phyloP scores from a whole-genome alignment of 2,888 invertebrate species.

The Cylindroiulus punctatus region DNA sequence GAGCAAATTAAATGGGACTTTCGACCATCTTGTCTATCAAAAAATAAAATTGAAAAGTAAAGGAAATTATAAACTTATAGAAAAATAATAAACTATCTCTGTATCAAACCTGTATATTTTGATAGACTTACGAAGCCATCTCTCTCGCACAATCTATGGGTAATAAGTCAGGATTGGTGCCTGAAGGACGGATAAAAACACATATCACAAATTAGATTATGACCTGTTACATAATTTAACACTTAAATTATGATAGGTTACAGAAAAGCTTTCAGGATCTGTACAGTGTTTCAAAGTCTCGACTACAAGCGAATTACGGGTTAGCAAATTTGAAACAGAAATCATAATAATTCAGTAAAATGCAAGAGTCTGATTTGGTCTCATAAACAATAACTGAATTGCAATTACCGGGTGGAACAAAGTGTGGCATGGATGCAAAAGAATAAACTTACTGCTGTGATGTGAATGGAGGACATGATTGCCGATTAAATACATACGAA shows the following conservation, averaged over 20 bases:
- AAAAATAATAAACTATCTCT: neutral
- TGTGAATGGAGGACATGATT: no score
- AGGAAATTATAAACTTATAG: neutral
- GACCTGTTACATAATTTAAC: constrained; percentile 39
- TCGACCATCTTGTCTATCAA: neutral
- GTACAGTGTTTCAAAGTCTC: neutral
- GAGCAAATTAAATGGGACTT: no score
- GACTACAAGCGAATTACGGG: neutral
- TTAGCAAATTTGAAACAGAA: neutral
- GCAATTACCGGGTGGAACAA: no score
- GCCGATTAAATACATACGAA: no score
- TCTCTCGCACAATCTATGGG: constrained; percentile 10
- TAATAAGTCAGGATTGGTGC: neutral
- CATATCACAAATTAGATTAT: constrained; percentile 42
- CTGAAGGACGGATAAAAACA: constrained; percentile 47
- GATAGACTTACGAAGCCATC: constrained; percentile 24
- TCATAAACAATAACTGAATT: neutral
- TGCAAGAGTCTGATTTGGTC: neutral
- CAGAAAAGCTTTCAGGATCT: neutral
- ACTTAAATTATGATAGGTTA: constrained; percentile 28
- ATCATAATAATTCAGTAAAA: neutral
- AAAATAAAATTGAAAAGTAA: neutral
- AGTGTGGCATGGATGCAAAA: no score
- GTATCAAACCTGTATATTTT: neutral
- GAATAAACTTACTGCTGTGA: no score